Percentiles rank a stretch among this genome's conserved stretches.
phyloP scores from a whole-genome alignment of 2,113 vertebrate species.

The Aspidoscelis tigris region DNA sequence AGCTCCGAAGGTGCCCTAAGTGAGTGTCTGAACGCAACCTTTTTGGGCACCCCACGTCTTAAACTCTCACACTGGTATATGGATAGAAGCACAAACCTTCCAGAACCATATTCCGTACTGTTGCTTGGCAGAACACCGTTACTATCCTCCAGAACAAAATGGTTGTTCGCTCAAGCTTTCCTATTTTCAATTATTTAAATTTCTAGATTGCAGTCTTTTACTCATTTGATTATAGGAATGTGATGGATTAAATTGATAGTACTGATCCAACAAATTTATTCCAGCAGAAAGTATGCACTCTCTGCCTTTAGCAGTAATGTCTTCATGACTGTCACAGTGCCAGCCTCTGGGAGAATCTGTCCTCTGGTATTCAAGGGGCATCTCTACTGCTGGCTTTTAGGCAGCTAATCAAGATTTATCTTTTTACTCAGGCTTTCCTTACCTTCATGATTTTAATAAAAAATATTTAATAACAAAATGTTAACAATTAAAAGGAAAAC shows the following conservation, averaged over 20 bases:
- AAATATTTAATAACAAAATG: too few relatives aligned
- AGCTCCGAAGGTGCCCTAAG: background rate
- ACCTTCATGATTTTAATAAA: too few relatives aligned
- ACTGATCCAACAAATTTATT: background rate
- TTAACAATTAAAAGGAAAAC: too few relatives aligned
- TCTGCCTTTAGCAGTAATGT: background rate
- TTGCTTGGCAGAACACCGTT: background rate
- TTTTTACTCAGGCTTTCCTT: too few relatives aligned
- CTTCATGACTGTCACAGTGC: too few relatives aligned
- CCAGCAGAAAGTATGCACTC: background rate
- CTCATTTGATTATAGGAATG: background rate
- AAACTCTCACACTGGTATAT: background rate
- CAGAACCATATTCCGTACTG: background rate
- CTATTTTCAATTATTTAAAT: background rate
- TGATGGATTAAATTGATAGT: background rate
- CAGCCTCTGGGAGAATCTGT: too few relatives aligned
- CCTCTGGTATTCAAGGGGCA: too few relatives aligned
- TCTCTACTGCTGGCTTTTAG: too few relatives aligned
- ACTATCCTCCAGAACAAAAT: background rate
- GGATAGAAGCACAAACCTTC: background rate
- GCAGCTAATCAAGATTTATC: too few relatives aligned
- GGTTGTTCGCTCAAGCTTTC: background rate
- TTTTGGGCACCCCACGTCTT: too few relatives aligned
- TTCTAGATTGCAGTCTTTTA: background rate
- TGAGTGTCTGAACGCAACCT: background rate